Base-by-base conservation (phyloP, 92 coral and sea anemone genomes). In the Montipora capitata region DNA sequence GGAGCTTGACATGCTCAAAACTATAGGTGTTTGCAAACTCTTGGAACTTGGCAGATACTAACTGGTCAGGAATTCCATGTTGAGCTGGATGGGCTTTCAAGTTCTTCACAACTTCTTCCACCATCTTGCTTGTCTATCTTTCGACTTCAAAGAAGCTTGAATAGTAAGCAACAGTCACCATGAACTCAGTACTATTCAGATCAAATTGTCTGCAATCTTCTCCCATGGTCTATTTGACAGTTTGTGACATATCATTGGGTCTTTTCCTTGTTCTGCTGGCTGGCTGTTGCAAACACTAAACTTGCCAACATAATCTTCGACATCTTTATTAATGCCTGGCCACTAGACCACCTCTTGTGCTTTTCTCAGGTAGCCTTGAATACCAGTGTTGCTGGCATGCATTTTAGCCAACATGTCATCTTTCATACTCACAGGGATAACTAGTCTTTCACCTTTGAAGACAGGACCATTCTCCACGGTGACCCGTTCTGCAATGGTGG, bases 91-190 rank as follows among this genome's bases (percentile, higher is more conserved):
- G 52, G 71, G 93, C 76, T 49, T 93, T 93, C 76, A 78, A 15
- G 59, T 90, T 93, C 38, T 61, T 72, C 48, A 81, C 87, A 15
- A 93, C 86, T 64, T 87, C 92, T n/a, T 68, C 68, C 45, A 92
- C 77, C 10, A 92, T 87, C 89, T 91, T 91, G 52, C 68, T 65
- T 65, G 42, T 56, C 65, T 87, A 85, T 41, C 85, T 79, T 85
- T 87, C 94, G 11, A 93, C 90, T 78, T 91, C 90, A 74, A 93
- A 93, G 67, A 76, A 87, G 83, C 89, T 93, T 41, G 94, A 87
- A 86, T 83, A 90, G 75, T 87, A 93, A 63, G 87, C 92, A 27
- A 87, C 91, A 20, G 92, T 92, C 45, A 84, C 70, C 27, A 89
- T 76, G 70, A 74, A 93, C 38, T 90, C 87, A 18, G 48, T 78